Percentiles rank a stretch among this genome's conserved stretches.
phyloP scores from a whole-genome alignment of 2,888 invertebrate genomes.

The Choristoneura rosaceana region DNA sequence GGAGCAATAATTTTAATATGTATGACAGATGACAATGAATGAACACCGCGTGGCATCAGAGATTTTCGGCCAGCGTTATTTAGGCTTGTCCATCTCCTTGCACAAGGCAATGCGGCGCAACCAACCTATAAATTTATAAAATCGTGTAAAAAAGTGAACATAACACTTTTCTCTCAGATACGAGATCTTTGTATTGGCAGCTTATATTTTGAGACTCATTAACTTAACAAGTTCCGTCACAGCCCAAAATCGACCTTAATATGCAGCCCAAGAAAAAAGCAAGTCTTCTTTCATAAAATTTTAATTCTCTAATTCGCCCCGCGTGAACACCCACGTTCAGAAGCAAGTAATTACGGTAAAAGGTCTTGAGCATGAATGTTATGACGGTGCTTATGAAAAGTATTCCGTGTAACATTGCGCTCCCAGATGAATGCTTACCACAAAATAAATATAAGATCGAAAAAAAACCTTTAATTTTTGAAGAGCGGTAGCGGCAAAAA shows the following conservation, averaged over 20 bases:
- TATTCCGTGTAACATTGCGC: constrained; percentile 71
- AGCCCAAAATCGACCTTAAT: constrained; percentile 17
- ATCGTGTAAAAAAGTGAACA: background rate
- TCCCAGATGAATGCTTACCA: constrained; percentile 73
- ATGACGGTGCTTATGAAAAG: constrained; percentile 84
- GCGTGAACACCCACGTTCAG: constrained; percentile 55
- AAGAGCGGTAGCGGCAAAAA: background rate
- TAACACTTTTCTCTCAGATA: background rate
- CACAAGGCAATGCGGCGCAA: no score
- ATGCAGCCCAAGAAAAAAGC: constrained; percentile 55
- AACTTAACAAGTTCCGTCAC: constrained; percentile 11
- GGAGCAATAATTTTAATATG: no score
- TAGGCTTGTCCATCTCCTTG: no score
- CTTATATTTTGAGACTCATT: background rate
- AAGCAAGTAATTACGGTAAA: constrained; percentile 80
- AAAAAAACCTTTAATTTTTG: constrained; percentile 29
- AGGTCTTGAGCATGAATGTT: constrained; percentile 84
- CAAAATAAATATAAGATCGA: constrained; percentile 69
- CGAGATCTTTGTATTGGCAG: background rate
- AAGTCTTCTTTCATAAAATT: constrained; percentile 79
- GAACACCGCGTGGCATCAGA: no score
- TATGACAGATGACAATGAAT: no score
- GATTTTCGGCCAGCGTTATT: no score
- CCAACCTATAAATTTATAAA: background rate
- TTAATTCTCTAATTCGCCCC: constrained; percentile 81